Conservation (phyloP, 2,888 invertebrate species). For the Drosophila imparisetae region DNA sequence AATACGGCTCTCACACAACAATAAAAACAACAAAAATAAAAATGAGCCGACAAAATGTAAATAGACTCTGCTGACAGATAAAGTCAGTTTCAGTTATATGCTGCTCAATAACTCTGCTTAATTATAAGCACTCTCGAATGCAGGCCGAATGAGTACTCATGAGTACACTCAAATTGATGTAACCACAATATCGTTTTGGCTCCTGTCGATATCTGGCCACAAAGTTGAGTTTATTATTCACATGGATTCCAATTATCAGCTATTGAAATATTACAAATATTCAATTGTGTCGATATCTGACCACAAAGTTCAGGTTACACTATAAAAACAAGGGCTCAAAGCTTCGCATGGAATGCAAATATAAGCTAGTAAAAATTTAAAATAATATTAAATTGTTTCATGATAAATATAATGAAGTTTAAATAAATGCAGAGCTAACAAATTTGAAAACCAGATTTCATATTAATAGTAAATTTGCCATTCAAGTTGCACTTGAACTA, state of each 20-base stretch:
- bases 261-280: background rate
- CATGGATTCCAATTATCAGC: background rate
- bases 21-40: background rate
- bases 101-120: constrained; percentile 38
- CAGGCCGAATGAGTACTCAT: background rate
- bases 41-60: constrained; percentile 33
- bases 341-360: background rate
- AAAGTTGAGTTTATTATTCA: background rate
- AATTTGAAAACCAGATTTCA: background rate
- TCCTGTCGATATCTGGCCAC: constrained; percentile 14
- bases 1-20: constrained; percentile 26
- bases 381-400: background rate
- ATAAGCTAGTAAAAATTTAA: background rate
- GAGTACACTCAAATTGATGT: constrained; percentile 14
- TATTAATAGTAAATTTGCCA: background rate
- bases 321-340: background rate
- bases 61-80: constrained; percentile 19
- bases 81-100: background rate
- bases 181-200: background rate
- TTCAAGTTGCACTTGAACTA: background rate
- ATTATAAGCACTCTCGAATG: constrained; percentile 37
- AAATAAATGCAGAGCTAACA: background rate
- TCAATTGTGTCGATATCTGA: background rate
- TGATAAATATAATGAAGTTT: background rate
- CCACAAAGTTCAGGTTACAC: background rate